Conservation (phyloP, 2,797 vertebrate species). For the Petrocephalus schoutedeni region DNA sequence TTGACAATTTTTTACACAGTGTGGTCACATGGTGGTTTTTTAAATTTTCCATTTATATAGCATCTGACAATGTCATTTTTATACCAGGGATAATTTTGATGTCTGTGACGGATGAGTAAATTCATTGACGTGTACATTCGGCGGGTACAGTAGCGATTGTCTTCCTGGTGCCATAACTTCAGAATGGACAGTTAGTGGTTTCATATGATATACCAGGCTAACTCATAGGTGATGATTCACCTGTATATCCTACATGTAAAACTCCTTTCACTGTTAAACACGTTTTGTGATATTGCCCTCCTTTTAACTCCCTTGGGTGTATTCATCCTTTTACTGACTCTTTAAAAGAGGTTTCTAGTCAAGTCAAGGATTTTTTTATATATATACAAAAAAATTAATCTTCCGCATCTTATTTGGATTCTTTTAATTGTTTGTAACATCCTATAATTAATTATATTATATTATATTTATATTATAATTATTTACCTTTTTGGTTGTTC, state of each 20-base stretch:
- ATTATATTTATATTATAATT: too few relatives aligned
- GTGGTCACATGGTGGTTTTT: not conserved
- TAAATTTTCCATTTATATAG: not conserved
- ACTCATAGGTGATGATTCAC: not conserved
- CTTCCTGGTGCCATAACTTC: not conserved
- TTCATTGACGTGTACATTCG: not conserved
- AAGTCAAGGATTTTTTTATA: not conserved
- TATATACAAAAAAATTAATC: not conserved
- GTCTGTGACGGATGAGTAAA: not conserved
- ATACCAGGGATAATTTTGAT: not conserved
- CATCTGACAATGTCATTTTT: not conserved
- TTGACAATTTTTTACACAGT: conserved; percentile 8
- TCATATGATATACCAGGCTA: not conserved
- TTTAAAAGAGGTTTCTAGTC: not conserved
- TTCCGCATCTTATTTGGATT: not conserved
- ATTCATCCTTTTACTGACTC: not conserved
- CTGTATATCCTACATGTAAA: not conserved
- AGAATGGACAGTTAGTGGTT: not conserved
- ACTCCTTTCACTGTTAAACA: not conserved
- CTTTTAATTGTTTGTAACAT: not conserved
- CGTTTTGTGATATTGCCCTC: not conserved
- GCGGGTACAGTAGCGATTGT: not conserved
- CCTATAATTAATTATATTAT: too few relatives aligned
- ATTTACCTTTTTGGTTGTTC: not conserved
- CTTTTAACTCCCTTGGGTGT: not conserved